Evolutionary conservation across 2,888 invertebrate species (phyloP).

Genomic region (Homarus gammarus): DNA sequence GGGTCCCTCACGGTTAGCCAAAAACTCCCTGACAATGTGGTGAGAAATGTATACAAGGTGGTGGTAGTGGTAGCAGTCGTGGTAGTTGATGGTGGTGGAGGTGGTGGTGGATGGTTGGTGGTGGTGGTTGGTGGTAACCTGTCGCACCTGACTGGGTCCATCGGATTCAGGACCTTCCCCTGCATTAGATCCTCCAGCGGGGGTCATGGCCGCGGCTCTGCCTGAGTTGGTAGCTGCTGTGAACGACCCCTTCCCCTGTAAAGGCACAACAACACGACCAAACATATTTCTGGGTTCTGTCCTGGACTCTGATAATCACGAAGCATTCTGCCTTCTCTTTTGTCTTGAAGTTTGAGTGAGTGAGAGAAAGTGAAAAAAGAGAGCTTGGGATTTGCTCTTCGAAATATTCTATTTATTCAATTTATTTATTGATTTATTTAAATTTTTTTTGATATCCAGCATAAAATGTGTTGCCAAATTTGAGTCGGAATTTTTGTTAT

Average conservation of each 20-base stretch:
- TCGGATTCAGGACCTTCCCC: conserved; percentile 65
- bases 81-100: not conserved
- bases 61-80: not conserved
- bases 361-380: not conserved
- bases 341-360: not conserved
- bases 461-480: conserved; percentile 21
- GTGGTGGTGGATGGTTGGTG: conserved; percentile 14
- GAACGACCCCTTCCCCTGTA: conserved; percentile 75
- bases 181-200: conserved; percentile 29
- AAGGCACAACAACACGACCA: conserved; percentile 73
- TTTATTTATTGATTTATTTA: too few relatives aligned
- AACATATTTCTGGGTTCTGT: conserved; percentile 76
- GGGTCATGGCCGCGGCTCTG: conserved; percentile 70
- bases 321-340: not conserved
- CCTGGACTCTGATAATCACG: conserved; percentile 10
- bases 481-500: not conserved
- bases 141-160: conserved; percentile 75
- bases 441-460: not conserved
- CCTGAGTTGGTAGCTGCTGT: conserved; percentile 76
- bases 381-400: not conserved
- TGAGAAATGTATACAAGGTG: not conserved
- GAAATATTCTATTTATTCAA: not conserved
- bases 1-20: too few relatives aligned
- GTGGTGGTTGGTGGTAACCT: conserved; percentile 21
- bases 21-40: too few relatives aligned